A percentile compares a stretch with the other conserved stretches of the same genome.
phyloP scores from a whole-genome alignment of 2,113 vertebrate species.

The Microtus richardsoni region DNA sequence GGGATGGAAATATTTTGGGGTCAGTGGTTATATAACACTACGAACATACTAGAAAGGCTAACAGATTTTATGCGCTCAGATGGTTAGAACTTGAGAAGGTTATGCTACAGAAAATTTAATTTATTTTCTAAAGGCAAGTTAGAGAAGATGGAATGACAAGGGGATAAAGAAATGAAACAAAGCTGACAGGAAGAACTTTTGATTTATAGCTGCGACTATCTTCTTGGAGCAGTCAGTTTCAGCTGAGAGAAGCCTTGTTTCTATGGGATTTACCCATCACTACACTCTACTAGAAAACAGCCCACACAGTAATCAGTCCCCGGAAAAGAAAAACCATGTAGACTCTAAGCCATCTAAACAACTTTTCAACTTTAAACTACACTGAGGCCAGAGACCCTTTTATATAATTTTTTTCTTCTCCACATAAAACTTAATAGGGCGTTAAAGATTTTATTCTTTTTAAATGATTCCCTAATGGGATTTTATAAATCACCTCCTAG shows the following conservation, averaged over 20 bases:
- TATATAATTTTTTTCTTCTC: neutral
- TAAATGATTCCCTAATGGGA: slow-evolving; percentile 52
- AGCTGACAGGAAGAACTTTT: neutral
- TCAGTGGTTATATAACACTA: neutral
- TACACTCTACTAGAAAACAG: neutral
- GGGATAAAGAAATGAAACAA: neutral
- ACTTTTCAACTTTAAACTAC: slow-evolving; percentile 12
- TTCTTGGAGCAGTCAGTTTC: neutral
- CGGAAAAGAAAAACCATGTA: neutral
- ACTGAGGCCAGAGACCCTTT: slow-evolving; percentile 12
- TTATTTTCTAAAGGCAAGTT: neutral
- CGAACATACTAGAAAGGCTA: neutral
- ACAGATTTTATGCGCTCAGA: neutral
- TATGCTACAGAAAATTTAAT: neutral
- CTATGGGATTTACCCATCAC: too few species aligned
- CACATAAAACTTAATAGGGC: slow-evolving; percentile 44
- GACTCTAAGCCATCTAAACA: neutral
- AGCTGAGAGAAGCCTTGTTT: neutral
- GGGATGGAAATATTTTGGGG: slow-evolving; percentile 2
- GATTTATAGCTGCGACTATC: neutral
- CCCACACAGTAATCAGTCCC: neutral
- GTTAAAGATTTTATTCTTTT: slow-evolving; percentile 64
- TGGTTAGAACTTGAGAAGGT: neutral
- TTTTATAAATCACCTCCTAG: slow-evolving; percentile 45
- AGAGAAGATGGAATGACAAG: neutral